Evolutionary conservation across 2,113 vertebrate species (phyloP).

Genomic region (Phyllostomus hastatus): DNA sequence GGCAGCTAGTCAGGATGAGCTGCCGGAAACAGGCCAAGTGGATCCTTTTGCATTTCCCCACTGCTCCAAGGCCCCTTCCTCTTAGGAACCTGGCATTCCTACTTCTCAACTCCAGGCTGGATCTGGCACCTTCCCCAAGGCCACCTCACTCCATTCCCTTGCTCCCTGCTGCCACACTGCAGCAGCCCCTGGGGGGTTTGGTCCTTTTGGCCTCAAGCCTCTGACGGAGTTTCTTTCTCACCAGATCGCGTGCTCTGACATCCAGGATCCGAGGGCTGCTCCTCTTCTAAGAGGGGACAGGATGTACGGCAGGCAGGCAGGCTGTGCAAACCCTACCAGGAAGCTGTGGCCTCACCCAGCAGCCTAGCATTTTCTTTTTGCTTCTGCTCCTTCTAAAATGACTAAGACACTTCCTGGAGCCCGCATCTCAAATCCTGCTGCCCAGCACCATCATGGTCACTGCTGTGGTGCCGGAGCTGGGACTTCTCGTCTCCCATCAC

Average conservation of each 20-base stretch:
- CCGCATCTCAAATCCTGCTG: neutral
- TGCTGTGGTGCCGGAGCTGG: neutral
- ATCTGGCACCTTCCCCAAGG: neutral
- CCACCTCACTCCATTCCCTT: neutral
- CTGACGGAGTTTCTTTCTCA: neutral
- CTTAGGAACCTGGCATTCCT: neutral
- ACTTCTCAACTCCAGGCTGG: neutral
- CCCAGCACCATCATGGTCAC: neutral
- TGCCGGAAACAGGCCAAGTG: neutral
- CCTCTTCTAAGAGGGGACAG: neutral
- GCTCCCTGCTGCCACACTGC: neutral
- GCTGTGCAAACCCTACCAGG: neutral
- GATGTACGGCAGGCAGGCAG: accelerated
- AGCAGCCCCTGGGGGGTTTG: neutral
- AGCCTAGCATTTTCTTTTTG: neutral
- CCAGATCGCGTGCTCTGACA: neutral
- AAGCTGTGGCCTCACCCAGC: neutral
- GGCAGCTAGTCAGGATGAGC: neutral
- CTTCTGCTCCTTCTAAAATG: neutral
- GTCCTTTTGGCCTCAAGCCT: neutral
- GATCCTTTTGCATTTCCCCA: neutral
- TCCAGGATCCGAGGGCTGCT: neutral
- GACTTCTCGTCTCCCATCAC: neutral
- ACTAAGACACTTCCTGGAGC: neutral
- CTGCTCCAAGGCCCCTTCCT: neutral